Conservation (phyloP, 1,140 invertebrate species). For the Pseudomyrmex concolor region DNA sequence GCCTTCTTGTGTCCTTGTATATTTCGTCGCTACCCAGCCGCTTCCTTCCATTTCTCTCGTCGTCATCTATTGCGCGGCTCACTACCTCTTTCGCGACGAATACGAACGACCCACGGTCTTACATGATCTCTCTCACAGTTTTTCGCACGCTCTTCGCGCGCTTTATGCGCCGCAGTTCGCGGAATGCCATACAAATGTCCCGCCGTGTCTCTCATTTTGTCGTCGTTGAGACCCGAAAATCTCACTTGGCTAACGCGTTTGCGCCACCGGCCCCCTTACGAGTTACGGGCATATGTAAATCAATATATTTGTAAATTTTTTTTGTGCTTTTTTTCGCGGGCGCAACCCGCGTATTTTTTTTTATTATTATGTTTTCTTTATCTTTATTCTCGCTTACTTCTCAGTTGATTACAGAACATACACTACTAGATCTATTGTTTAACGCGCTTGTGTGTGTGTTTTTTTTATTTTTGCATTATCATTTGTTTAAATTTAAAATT, state of each 20-base stretch:
- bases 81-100: conserved; percentile 42
- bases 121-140: background rate
- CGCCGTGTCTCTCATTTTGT: conserved; percentile 19
- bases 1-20: conserved; percentile 10
- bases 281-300: conserved; percentile 86
- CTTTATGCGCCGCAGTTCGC: conserved; percentile 24
- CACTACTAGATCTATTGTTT: conserved; percentile 85
- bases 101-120: conserved; percentile 39
- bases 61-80: conserved; percentile 34
- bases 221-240: conserved; percentile 51
- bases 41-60: background rate
- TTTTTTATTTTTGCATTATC: conserved; percentile 74
- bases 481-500: conserved; percentile 76
- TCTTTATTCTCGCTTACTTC: conserved; percentile 78
- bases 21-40: conserved; percentile 15
- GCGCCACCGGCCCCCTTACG: conserved; percentile 82
- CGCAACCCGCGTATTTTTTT: conserved; percentile 71
- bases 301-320: conserved; percentile 86
- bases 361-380: conserved; percentile 75
- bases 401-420: conserved; percentile 85
- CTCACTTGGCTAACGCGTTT: conserved; percentile 66
- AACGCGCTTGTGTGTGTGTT: conserved; percentile 80
- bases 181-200: background rate
- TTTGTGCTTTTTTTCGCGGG: conserved; percentile 79
- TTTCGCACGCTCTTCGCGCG: conserved; percentile 6